A percentile compares a stretch with the other conserved stretches of the same genome.
Conservation (phyloP, 2,888 invertebrate species). For the Drosophila austrosaltans region DNA sequence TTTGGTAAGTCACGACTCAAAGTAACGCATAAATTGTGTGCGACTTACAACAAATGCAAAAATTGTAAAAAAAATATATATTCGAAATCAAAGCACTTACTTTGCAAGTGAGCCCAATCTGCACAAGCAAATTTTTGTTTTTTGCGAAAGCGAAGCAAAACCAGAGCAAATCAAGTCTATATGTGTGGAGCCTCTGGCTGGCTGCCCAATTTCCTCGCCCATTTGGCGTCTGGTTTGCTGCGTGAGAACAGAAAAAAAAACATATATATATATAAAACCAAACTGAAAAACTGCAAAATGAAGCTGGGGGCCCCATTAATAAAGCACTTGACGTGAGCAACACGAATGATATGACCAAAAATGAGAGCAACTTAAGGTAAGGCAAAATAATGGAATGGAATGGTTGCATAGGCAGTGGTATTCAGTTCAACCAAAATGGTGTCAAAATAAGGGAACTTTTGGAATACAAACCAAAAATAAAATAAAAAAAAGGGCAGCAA, state of each 20-base stretch:
- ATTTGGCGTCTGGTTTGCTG: constrained; percentile 59
- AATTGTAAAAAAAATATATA: constrained; percentile 32
- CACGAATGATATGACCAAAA: constrained; percentile 25
- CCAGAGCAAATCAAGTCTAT: constrained; percentile 7
- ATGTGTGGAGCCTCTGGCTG: constrained; percentile 41
- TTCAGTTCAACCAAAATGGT: background rate
- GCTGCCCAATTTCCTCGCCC: constrained; percentile 74
- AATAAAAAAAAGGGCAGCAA: background rate
- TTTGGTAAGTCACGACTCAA: constrained; percentile 63
- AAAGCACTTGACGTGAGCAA: constrained; percentile 48
- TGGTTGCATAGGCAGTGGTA: background rate
- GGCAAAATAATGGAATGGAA: background rate
- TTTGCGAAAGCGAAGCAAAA: background rate
- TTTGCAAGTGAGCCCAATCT: constrained; percentile 5
- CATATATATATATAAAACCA: constrained; percentile 4
- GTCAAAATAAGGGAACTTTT: constrained; percentile 5
- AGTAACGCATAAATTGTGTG: constrained; percentile 69
- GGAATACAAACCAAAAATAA: background rate
- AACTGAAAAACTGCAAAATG: constrained; percentile 12
- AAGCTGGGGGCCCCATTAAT: constrained; percentile 37
- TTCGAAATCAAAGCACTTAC: constrained; percentile 21
- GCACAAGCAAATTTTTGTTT: background rate
- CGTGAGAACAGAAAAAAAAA: constrained; percentile 62
- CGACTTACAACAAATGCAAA: constrained; percentile 64
- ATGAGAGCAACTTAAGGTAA: constrained; percentile 14